These are phyloP conservation scores for Bombyx mori DNA, from an alignment of 1,140 invertebrate genomes.

Conservation along the genomic window DNA sequence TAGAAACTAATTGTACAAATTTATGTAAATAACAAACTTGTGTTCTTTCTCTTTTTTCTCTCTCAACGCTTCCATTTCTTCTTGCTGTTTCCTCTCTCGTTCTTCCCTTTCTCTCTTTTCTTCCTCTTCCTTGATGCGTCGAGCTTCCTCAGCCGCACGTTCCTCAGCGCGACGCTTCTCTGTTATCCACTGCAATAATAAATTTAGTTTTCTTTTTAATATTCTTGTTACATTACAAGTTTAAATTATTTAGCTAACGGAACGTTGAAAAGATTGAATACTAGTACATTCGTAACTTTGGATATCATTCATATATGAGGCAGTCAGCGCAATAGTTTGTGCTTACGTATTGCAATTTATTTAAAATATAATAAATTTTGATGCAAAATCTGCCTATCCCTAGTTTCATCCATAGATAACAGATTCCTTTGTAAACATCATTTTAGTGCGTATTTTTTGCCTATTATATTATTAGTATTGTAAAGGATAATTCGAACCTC, in stretches of 20 bases:
- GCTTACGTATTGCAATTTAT: no score
- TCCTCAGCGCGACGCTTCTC: slow-evolving; percentile 83
- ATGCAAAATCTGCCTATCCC: no score
- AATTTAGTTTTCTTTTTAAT: not conserved
- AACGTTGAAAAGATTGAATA: not conserved
- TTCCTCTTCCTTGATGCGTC: slow-evolving; percentile 74
- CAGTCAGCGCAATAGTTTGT: no score
- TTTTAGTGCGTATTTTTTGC: no score
- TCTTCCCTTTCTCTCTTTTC: slow-evolving; percentile 74
- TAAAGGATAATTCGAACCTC: no score
- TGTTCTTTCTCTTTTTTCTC: slow-evolving; percentile 37
- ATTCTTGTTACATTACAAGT: not conserved
- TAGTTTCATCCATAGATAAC: no score
- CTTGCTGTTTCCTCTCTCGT: slow-evolving; percentile 55
- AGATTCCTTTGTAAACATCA: no score
- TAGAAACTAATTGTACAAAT: no score
- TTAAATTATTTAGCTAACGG: not conserved
- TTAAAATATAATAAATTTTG: no score
- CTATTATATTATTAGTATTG: no score
- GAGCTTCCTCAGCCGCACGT: slow-evolving; percentile 79
- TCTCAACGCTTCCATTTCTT: slow-evolving; percentile 41
- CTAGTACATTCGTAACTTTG: not conserved
- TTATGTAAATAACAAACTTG: slow-evolving; percentile 13
- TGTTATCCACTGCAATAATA: slow-evolving; percentile 68
- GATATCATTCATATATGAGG: no score